phyloP scores from a whole-genome alignment of 1,140 invertebrate species.

The Drosophila fuyamai region DNA sequence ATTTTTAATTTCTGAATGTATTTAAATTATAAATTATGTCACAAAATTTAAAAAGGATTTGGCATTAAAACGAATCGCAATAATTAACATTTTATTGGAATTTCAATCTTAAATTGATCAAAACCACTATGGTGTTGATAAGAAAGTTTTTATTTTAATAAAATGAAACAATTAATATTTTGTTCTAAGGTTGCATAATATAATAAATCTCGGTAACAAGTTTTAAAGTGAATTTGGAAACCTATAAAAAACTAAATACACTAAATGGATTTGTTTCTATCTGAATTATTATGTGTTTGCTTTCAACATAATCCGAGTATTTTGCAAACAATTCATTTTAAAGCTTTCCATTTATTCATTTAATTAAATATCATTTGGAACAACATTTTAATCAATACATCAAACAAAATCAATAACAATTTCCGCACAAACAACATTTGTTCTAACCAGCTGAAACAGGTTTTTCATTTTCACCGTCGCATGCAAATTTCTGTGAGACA shows the following conservation, averaged over 20 bases:
- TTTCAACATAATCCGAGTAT: slow-evolving; percentile 1
- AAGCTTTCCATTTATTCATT: slow-evolving; percentile 11
- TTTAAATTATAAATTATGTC: too few relatives aligned
- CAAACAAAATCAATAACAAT: slow-evolving; percentile 24
- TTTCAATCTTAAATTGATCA: too few relatives aligned
- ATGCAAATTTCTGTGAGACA: slow-evolving; percentile 54
- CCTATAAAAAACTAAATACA: not conserved
- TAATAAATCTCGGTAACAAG: too few relatives aligned
- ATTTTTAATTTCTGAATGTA: not conserved
- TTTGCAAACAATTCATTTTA: slow-evolving; percentile 13
- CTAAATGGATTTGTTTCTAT: not conserved
- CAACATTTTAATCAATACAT: slow-evolving; percentile 35
- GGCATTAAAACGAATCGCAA: too few relatives aligned
- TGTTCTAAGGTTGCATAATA: too few relatives aligned
- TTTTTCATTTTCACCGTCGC: slow-evolving; percentile 46
- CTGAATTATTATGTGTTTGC: not conserved
- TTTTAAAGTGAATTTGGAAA: too few relatives aligned
- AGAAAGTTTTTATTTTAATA: too few relatives aligned
- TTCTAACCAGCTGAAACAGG: slow-evolving; percentile 47
- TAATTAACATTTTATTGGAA: too few relatives aligned
- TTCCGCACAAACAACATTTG: slow-evolving; percentile 23
- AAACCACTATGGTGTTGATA: too few relatives aligned
- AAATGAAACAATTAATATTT: too few relatives aligned
- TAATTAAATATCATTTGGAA: slow-evolving; percentile 21
- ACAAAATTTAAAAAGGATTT: too few relatives aligned